Evolutionary conservation across 2,113 vertebrate species (phyloP).

Genomic region (Hippopotamus amphibius): DNA sequence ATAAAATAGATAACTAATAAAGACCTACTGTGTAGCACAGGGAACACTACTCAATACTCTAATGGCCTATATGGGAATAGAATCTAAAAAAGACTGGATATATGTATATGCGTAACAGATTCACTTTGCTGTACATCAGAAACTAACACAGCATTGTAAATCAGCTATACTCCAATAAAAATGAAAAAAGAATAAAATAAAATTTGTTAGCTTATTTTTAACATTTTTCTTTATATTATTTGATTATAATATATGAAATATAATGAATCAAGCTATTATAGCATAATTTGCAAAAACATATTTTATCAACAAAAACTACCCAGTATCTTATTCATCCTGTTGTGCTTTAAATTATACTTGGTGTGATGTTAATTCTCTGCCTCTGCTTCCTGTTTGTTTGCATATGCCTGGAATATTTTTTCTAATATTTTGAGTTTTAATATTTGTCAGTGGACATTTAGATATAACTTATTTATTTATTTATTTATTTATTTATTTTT

Average conservation of each 20-base stretch:
- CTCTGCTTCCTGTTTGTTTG: background rate
- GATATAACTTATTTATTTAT: background rate
- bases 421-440: background rate
- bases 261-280: background rate
- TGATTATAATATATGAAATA: conserved; percentile 12
- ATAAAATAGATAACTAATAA: too few relatives aligned
- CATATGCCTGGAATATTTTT: background rate
- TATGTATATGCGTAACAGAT: too few relatives aligned
- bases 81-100: too few relatives aligned
- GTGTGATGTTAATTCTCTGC: background rate
- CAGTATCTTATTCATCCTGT: background rate
- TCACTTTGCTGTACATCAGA: too few relatives aligned
- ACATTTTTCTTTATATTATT: conserved; percentile 34
- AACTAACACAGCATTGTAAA: too few relatives aligned
- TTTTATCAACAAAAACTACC: background rate
- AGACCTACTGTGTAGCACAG: too few relatives aligned
- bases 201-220: background rate
- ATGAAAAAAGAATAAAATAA: too few relatives aligned
- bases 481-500: too few relatives aligned
- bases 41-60: too few relatives aligned
- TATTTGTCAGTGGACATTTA: conserved; percentile 18
- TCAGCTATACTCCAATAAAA: too few relatives aligned
- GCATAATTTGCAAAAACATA: background rate
- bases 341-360: background rate
- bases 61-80: too few relatives aligned